Conservation (phyloP, 2,797 vertebrate genomes). For the Centropyge bicolor region DNA sequence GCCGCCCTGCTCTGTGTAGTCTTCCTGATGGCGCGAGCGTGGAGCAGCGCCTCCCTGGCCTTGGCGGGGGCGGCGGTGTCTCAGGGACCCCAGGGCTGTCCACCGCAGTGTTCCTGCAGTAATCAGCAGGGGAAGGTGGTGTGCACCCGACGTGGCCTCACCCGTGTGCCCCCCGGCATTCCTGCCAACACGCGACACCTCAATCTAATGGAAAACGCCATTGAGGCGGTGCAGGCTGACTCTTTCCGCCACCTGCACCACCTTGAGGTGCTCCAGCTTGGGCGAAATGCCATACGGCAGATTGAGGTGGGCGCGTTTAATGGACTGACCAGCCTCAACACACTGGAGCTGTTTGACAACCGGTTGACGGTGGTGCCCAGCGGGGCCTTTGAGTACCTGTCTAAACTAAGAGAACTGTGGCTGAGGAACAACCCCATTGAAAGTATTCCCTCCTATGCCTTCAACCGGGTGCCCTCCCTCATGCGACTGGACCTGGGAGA, state of each 20-base stretch:
- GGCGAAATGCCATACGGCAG: conserved; percentile 96
- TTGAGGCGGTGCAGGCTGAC: conserved; percentile 96
- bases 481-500: conserved; percentile 97
- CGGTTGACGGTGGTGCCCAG: conserved; percentile 96
- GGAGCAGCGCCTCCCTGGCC: conserved; percentile 87
- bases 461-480: conserved; percentile 97
- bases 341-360: conserved; percentile 98
- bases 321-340: conserved; percentile 97
- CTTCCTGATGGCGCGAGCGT: conserved; percentile 93
- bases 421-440: conserved; percentile 98
- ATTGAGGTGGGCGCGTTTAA: conserved; percentile 99
- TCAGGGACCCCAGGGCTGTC: conserved; percentile 95
- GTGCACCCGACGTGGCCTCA: conserved; percentile 95
- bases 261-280: conserved; percentile 97
- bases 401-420: conserved; percentile 97
- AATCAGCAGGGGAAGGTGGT: conserved; percentile 99
- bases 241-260: conserved; percentile 97
- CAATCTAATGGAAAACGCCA: conserved; percentile 99
- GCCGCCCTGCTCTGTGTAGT: conserved; percentile 93
- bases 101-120: conserved; percentile 96
- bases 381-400: conserved; percentile 97
- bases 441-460: conserved; percentile 98
- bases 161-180: conserved; percentile 93
- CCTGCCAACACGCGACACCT: conserved; percentile 96
- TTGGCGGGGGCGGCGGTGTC: conserved; percentile 89